Base-by-base conservation (phyloP, 2,113 vertebrate genomes). In the Mus spicilegus region DNA sequence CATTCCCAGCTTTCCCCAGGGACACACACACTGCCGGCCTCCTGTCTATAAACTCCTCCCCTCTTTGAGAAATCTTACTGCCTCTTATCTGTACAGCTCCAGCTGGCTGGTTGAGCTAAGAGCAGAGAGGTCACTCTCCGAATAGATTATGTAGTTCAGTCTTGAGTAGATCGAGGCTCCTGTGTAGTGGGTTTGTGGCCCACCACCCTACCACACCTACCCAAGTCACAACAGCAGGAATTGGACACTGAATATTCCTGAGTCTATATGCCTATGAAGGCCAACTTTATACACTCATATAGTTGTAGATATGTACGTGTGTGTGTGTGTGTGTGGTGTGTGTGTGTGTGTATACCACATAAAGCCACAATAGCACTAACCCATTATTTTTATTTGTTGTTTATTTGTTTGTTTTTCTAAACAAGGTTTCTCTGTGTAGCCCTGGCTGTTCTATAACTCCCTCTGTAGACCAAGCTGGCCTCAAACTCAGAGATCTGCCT, bases 221-320 rank as follows among this genome's bases (percentile, higher is more conserved):
- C 61, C 17, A 33, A 4, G 69, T 54, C 13, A 72, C 76, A 63
- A 80, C 61, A 9, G 20, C 8, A 22, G 17, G 76, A 39, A 0
- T 7, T 30, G 58, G 36, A 39, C 2, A 24, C 30, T 16, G 36
- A 13, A 0, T 9, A 19, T n/a, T 22, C 75, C 2, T 20, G 63
- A 24, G 19, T 24, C 7, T 28, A 8, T 14, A 9, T 6, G 26
- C n/a, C 78, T 77, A 4, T 13, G 1, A 22, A 80, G n/a, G 30
- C 36, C 30, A 56, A 42, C 49, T 14, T 19, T 19, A 10, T 7
- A 26, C 0, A 28, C 4, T 9, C 42, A 54, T 9, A 11, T 2
- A 30, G 30, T 0, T 56, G 26, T 13, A 20, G 20, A 3, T 49
- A 0, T 54, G 5, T 33, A 5, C 58, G 26, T 19, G 65, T 12